These are phyloP conservation scores for Thecophora atra DNA, from an alignment of 2,888 invertebrate genomes.

Conservation along the genomic window DNA sequence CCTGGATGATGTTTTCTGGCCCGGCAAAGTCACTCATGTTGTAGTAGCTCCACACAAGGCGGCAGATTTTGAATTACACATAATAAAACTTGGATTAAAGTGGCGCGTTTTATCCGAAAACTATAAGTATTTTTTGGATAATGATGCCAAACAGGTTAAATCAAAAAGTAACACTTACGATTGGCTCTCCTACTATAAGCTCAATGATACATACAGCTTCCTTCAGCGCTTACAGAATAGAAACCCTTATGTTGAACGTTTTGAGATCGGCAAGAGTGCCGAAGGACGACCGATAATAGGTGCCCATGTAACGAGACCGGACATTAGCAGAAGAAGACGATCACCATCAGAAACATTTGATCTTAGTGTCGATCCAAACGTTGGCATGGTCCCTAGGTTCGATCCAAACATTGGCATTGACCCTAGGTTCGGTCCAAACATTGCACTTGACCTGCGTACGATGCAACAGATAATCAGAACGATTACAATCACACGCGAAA, in stretches of 20 bases:
- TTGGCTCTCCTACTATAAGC: neutral
- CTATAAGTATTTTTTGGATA: too few species aligned
- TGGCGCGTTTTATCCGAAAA: neutral
- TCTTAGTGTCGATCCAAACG: too few species aligned
- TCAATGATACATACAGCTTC: neutral
- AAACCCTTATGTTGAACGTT: neutral
- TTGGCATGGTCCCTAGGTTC: too few species aligned
- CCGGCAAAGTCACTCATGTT: neutral
- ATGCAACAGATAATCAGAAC: too few species aligned
- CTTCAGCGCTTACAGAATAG: neutral
- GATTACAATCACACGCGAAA: neutral
- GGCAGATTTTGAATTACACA: neutral
- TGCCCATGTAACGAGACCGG: neutral
- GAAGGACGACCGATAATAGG: neutral
- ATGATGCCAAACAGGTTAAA: too few species aligned
- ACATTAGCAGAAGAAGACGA: neutral
- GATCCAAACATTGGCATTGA: too few species aligned
- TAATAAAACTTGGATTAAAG: neutral
- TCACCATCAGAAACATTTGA: too few species aligned
- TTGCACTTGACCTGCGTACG: too few species aligned
- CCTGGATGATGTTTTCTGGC: neutral
- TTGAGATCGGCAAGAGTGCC: neutral
- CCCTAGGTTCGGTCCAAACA: too few species aligned
- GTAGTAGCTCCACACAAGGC: neutral
- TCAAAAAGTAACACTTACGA: too few species aligned